phyloP scores from a whole-genome alignment of 92 coral and sea anemone species.

The Heteractis magnifica region DNA sequence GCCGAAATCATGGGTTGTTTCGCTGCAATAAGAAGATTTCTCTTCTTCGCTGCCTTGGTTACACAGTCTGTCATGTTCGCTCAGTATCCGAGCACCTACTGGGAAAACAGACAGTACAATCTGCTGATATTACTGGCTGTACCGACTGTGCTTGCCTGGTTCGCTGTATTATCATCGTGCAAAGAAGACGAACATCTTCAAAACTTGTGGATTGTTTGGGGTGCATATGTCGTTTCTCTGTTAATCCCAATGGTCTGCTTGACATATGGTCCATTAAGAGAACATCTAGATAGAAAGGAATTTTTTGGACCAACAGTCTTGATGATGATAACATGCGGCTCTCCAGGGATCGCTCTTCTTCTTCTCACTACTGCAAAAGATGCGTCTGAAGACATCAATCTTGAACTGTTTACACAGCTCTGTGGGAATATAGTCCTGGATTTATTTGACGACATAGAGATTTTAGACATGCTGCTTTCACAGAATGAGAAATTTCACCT shows the following conservation, averaged over 20 bases:
- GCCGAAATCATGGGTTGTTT: conserved; percentile 22
- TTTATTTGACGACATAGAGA: conserved; percentile 61
- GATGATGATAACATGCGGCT: conserved; percentile 60
- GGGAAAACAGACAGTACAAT: conserved; percentile 12
- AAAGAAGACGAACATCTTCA: not conserved
- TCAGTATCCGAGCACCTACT: conserved; percentile 44
- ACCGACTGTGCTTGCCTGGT: conserved; percentile 26
- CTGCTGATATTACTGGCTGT: not conserved
- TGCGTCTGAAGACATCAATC: not conserved
- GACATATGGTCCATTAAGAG: conserved; percentile 36
- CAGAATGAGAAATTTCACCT: conserved; percentile 20
- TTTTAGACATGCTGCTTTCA: conserved; percentile 47
- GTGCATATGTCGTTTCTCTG: not conserved
- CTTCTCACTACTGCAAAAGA: conserved; percentile 41
- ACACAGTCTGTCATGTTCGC: conserved; percentile 36
- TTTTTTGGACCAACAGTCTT: conserved; percentile 70
- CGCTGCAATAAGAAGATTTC: conserved; percentile 13
- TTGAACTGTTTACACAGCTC: conserved; percentile 35
- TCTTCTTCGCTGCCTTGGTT: conserved; percentile 10
- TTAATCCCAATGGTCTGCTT: conserved; percentile 32
- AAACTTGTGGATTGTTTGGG: conserved; percentile 13
- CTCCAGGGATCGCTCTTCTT: conserved; percentile 61
- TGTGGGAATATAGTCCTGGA: conserved; percentile 48
- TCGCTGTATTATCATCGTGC: conserved; percentile 3
- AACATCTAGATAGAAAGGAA: conserved; percentile 32